These are phyloP conservation scores for Tretioscincus oriximinensis DNA, from an alignment of 2,113 vertebrate species.

Conservation along the genomic window DNA sequence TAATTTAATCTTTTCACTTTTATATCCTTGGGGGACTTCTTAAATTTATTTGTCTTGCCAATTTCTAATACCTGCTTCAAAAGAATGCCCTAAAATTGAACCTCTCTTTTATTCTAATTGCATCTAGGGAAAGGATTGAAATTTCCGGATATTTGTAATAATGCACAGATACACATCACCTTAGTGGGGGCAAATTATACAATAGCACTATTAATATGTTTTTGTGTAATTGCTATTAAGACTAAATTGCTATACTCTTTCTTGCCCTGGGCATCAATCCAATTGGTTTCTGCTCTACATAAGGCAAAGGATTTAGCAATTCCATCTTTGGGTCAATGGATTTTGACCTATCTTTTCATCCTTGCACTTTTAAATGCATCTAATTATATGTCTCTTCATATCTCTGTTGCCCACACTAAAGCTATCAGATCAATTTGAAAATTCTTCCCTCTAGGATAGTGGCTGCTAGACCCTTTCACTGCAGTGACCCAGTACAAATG, in stretches of 20 bases:
- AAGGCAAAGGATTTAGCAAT: slow-evolving; percentile 5
- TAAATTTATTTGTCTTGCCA: slow-evolving; percentile 53
- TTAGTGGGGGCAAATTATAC: slow-evolving; percentile 33
- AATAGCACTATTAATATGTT: slow-evolving; percentile 30
- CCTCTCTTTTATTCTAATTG: slow-evolving; percentile 50
- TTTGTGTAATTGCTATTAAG: slow-evolving; percentile 50
- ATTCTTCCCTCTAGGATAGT: background rate
- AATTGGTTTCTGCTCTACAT: background rate
- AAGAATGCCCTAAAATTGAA: slow-evolving; percentile 50
- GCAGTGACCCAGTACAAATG: slow-evolving; percentile 6
- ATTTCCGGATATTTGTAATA: slow-evolving; percentile 46
- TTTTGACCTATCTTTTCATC: slow-evolving; percentile 8
- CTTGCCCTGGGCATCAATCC: slow-evolving; percentile 26
- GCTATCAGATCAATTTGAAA: slow-evolving; percentile 16
- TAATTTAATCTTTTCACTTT: slow-evolving; percentile 68
- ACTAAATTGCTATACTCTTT: slow-evolving; percentile 22
- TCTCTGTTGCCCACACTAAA: background rate
- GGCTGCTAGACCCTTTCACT: background rate
- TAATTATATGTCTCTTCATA: background rate
- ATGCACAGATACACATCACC: slow-evolving; percentile 40
- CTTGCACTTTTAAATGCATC: slow-evolving; percentile 6
- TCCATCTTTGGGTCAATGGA: background rate
- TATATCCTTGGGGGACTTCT: slow-evolving; percentile 46
- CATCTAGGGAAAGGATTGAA: slow-evolving; percentile 35
- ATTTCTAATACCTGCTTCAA: slow-evolving; percentile 66